Conservation (phyloP, 2,113 vertebrate species). For the Rhinolophus sinicus region DNA sequence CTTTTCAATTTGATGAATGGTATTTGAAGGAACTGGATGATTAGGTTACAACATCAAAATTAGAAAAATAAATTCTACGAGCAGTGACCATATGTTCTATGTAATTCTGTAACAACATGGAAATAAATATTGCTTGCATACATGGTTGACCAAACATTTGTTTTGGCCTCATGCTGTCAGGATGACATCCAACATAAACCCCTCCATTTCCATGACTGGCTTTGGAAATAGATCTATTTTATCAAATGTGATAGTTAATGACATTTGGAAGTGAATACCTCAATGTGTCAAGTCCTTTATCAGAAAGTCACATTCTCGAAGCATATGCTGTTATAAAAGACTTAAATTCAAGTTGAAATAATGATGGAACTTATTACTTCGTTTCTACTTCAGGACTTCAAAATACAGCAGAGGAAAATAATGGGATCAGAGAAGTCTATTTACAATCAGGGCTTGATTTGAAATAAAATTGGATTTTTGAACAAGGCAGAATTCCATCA, state of each 20-base stretch:
- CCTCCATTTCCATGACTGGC: not conserved
- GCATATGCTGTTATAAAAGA: not conserved
- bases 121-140: not conserved
- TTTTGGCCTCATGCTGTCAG: not conserved
- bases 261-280: not conserved
- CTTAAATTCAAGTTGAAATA: conserved; percentile 46
- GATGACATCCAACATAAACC: not conserved
- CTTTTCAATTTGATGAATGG: not conserved
- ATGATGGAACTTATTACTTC: not conserved
- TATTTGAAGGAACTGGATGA: not conserved
- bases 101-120: not conserved
- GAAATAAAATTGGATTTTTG: conserved; percentile 48
- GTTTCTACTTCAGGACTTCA: not conserved
- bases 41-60: conserved; percentile 17
- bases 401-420: conserved; percentile 33
- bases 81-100: not conserved
- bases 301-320: conserved; percentile 21
- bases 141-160: not conserved
- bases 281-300: not conserved
- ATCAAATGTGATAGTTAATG: not conserved
- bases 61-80: not conserved
- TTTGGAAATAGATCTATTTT: not conserved
- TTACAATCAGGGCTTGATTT: not conserved
- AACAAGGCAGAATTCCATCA: not conserved
- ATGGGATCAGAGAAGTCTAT: conserved; percentile 29